phyloP scores from a whole-genome alignment of 2,797 vertebrate species.

The Chrysocyon brachyurus region DNA sequence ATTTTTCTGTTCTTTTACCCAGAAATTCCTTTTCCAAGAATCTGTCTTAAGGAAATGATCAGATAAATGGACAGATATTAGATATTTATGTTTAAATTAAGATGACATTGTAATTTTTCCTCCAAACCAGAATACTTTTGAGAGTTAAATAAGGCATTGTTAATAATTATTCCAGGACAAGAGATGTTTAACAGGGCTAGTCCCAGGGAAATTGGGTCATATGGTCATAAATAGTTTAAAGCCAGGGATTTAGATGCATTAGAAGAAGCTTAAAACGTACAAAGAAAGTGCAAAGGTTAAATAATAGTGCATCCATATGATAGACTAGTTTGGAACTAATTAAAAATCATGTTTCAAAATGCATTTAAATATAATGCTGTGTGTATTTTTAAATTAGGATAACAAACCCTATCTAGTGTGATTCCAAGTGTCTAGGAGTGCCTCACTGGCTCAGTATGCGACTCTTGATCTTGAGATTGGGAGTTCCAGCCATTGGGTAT shows the following conservation, averaged over 20 bases:
- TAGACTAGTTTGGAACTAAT: not conserved
- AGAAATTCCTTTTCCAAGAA: conserved; percentile 47
- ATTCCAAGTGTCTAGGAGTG: not conserved
- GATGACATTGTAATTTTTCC: not conserved
- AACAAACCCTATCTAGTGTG: not conserved
- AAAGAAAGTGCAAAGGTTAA: conserved; percentile 3
- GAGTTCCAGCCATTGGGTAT: not conserved
- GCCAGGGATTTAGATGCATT: not conserved
- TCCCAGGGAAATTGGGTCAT: not conserved
- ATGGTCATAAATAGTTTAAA: conserved; percentile 11
- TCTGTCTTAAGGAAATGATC: not conserved
- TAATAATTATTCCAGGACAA: conserved; percentile 25
- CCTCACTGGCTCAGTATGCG: not conserved
- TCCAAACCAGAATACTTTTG: not conserved
- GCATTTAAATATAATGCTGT: not conserved
- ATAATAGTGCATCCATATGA: not conserved
- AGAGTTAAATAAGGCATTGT: conserved; percentile 2
- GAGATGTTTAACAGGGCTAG: not conserved
- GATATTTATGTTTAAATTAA: conserved; percentile 32
- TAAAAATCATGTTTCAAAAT: conserved; percentile 46
- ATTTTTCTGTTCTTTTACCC: conserved; percentile 39
- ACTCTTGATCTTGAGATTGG: not conserved
- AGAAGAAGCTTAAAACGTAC: not conserved
- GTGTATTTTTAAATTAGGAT: not conserved
- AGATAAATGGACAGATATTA: conserved; percentile 28